A percentile compares a stretch with the other conserved stretches of the same genome.
Evolutionary conservation across 2,797 vertebrate species (phyloP).

Genomic region (Scolopax rusticola): DNA sequence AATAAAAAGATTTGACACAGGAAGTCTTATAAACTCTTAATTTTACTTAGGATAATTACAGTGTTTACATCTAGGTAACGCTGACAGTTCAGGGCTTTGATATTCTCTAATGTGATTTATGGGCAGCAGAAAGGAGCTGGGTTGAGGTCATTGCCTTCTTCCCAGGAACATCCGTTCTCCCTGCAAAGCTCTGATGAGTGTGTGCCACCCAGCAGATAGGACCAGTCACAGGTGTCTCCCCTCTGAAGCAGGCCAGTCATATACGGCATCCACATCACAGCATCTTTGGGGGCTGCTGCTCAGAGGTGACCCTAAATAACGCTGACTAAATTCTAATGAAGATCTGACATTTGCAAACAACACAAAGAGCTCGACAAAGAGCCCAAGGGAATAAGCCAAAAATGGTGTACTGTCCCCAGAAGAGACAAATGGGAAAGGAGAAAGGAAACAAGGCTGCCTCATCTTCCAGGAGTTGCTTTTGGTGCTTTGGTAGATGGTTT

Average conservation of each 20-base stretch:
- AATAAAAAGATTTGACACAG: constrained; percentile 41
- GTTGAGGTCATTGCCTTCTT: not conserved
- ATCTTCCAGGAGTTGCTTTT: not conserved
- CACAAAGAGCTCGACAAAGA: not conserved
- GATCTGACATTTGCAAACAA: not conserved
- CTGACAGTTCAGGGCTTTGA: constrained; percentile 49
- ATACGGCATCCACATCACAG: rapidly evolving
- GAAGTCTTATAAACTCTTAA: constrained; percentile 57
- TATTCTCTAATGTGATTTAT: constrained; percentile 38
- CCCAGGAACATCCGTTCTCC: not conserved
- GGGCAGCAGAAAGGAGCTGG: not conserved
- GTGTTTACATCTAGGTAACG: constrained; percentile 17
- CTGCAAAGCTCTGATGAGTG: not conserved
- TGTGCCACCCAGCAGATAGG: not conserved
- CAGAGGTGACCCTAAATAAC: not conserved
- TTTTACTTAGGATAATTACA: constrained; percentile 53
- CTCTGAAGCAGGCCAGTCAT: not conserved
- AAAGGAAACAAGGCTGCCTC: not conserved
- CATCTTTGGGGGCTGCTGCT: not conserved
- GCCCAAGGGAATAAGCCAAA: not conserved
- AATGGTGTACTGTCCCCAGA: not conserved
- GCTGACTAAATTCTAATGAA: not conserved
- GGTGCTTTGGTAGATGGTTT: not conserved
- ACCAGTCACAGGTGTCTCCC: not conserved
- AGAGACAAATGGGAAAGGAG: not conserved